Conservation (phyloP, 2,888 invertebrate species). For the Bombyx huttoni region DNA sequence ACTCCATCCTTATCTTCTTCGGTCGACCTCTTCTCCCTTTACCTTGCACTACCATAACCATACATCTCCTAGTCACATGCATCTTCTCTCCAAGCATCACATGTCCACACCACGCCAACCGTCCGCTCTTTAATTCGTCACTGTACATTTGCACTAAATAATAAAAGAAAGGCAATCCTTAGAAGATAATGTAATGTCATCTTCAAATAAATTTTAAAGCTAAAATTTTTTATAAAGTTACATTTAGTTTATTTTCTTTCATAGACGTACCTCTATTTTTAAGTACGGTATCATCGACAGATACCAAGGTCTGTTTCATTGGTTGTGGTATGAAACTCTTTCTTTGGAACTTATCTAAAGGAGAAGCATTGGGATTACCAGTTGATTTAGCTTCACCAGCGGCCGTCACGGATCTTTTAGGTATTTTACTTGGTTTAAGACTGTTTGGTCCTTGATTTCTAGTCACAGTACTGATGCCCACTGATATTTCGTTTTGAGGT, state of each 20-base stretch:
- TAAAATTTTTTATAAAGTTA: conserved; percentile 20
- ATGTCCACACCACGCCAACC: too few relatives aligned
- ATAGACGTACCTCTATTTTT: conserved; percentile 4
- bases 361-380: background rate
- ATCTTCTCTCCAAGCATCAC: too few relatives aligned
- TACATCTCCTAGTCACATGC: too few relatives aligned
- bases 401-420: conserved; percentile 16
- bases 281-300: conserved; percentile 20
- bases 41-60: too few relatives aligned
- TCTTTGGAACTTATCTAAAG: conserved; percentile 1
- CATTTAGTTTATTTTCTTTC: conserved; percentile 18
- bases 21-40: too few relatives aligned
- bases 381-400: background rate
- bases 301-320: conserved; percentile 7
- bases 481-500: conserved; percentile 16
- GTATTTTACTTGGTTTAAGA: conserved; percentile 27
- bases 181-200: conserved; percentile 15
- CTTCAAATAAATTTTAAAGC: conserved; percentile 18
- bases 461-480: conserved; percentile 5
- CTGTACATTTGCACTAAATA: background rate
- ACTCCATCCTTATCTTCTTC: too few relatives aligned
- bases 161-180: background rate
- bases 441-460: conserved; percentile 2
- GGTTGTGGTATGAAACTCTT: conserved; percentile 24
- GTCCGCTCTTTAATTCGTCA: too few relatives aligned